These are phyloP conservation scores for Theristicus caerulescens DNA, from an alignment of 2,113 vertebrate species.

Conservation along the genomic window DNA sequence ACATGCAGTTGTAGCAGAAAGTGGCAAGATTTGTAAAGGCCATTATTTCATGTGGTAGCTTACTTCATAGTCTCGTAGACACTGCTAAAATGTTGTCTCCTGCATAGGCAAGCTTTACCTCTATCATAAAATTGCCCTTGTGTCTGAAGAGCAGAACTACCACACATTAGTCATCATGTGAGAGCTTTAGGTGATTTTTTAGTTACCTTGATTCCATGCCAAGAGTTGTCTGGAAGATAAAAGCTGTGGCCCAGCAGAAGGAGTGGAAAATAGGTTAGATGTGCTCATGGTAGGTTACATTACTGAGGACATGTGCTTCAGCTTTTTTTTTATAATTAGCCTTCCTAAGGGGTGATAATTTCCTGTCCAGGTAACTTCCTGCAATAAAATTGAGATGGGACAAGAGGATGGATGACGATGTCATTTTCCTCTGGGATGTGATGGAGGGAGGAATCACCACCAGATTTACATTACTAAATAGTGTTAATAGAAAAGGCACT, in stretches of 20 bases:
- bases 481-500: background rate
- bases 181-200: background rate
- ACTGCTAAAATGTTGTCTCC: background rate
- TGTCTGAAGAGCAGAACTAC: background rate
- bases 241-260: background rate
- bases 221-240: background rate
- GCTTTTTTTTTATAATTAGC: background rate
- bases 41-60: background rate
- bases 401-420: background rate
- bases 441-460: background rate
- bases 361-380: background rate
- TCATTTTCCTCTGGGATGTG: background rate
- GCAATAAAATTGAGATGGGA: background rate
- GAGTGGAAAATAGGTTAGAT: background rate
- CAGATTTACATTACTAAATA: background rate
- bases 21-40: conserved; percentile 4
- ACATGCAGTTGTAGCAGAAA: background rate
- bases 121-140: background rate
- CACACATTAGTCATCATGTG: background rate
- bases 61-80: background rate
- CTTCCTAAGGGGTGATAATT: background rate
- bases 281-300: background rate
- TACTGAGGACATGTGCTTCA: background rate
- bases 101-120: background rate
- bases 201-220: background rate